Percentiles rank a stretch among this genome's conserved stretches.
Conservation (phyloP, 2,113 vertebrate species). For the Thryonomys swinderianus region DNA sequence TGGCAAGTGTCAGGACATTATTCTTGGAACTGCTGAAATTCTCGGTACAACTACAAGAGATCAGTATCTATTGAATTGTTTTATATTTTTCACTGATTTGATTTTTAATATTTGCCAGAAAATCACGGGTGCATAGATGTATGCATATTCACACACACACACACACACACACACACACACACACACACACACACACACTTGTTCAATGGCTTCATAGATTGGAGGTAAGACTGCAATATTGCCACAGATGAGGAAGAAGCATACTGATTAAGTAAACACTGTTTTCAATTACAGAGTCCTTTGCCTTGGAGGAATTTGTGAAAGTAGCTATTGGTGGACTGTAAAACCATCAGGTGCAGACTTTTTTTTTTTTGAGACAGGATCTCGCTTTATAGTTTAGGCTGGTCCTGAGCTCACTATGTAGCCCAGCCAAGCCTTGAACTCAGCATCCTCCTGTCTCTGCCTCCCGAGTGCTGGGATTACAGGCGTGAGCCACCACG, state of each 20-base stretch:
- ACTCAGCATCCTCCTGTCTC: too few species aligned
- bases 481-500: too few species aligned
- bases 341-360: not conserved
- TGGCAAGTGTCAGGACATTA: slow-evolving; percentile 60
- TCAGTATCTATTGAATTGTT: slow-evolving; percentile 40
- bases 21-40: slow-evolving; percentile 43
- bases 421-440: too few species aligned
- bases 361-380: too few species aligned
- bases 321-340: fast-evolving
- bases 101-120: not conserved
- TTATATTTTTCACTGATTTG: slow-evolving; percentile 6
- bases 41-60: slow-evolving; percentile 45
- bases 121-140: not conserved
- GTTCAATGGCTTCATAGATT: not conserved
- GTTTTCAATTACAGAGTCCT: not conserved
- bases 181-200: not conserved
- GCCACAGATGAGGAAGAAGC: not conserved
- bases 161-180: not conserved
- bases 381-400: too few species aligned
- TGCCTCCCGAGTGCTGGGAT: too few species aligned
- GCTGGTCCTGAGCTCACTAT: too few species aligned
- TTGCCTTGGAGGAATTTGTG: not conserved
- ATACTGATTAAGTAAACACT: not conserved
- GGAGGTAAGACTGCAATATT: not conserved
- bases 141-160: not conserved